Conservation (phyloP, 1,140 invertebrate genomes). For the Lepidurus arcticus region DNA sequence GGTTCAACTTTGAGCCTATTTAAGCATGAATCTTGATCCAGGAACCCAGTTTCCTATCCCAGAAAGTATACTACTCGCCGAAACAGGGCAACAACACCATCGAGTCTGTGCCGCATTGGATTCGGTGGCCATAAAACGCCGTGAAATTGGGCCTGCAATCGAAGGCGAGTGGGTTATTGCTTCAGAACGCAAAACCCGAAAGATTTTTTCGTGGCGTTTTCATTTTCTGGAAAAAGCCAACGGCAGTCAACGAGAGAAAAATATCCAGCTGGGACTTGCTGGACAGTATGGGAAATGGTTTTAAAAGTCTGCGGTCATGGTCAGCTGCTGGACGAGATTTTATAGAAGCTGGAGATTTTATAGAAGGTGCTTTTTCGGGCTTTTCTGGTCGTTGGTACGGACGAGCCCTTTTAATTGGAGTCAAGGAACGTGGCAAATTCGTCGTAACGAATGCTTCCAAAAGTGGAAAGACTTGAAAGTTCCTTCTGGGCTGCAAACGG, state of each 20-base stretch:
- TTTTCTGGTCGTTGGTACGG: not conserved
- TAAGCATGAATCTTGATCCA: not conserved
- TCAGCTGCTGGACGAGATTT: not conserved
- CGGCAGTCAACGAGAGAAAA: not conserved
- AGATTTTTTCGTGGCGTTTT: not conserved
- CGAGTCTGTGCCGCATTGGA: not conserved
- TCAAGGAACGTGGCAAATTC: constrained; percentile 19
- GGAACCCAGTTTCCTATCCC: not conserved
- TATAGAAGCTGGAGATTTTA: too few species aligned
- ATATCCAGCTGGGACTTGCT: not conserved
- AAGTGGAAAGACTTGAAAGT: constrained; percentile 1
- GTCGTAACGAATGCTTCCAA: not conserved
- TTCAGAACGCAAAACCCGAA: not conserved
- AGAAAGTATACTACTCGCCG: not conserved
- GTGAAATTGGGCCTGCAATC: not conserved
- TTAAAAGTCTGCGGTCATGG: constrained; percentile 2
- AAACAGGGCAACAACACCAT: not conserved
- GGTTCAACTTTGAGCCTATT: not conserved
- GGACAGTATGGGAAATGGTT: not conserved
- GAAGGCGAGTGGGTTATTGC: constrained; percentile 8
- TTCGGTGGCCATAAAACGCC: constrained; percentile 5
- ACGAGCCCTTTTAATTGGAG: constrained; percentile 6
- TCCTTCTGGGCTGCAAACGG: not conserved
- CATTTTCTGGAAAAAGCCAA: not conserved
- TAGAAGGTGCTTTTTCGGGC: not conserved